These are phyloP conservation scores for Lordiphosa collinella DNA, from an alignment of 1,140 invertebrate genomes.

Conservation along the genomic window DNA sequence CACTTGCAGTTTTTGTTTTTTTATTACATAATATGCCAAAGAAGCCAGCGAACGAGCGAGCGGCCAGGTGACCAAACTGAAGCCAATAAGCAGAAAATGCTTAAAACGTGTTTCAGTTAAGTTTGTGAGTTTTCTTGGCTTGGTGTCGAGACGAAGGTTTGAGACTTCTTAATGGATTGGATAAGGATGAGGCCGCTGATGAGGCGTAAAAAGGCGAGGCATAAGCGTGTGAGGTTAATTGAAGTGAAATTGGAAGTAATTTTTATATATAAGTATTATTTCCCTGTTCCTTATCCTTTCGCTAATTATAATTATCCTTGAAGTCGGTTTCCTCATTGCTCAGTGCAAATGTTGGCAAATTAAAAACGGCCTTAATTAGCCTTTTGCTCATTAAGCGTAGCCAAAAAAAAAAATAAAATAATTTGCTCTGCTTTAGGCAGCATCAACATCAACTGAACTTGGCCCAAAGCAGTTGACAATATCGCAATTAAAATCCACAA, in stretches of 20 bases:
- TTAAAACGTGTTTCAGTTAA: constrained; percentile 64
- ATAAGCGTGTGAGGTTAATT: constrained; percentile 48
- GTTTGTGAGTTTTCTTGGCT: constrained; percentile 6
- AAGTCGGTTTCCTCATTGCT: constrained; percentile 34
- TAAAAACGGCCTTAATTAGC: constrained; percentile 67
- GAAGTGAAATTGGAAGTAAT: too few species aligned
- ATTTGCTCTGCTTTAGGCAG: constrained; percentile 43
- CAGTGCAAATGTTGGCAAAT: constrained; percentile 49
- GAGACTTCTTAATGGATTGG: constrained; percentile 63
- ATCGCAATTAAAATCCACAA: constrained; percentile 14
- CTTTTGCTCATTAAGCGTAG: constrained; percentile 69
- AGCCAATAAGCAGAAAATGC: constrained; percentile 65
- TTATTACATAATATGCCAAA: constrained; percentile 66
- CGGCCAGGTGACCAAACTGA: constrained; percentile 55
- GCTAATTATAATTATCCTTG: constrained; percentile 32
- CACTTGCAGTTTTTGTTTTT: constrained; percentile 33
- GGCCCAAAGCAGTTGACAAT: constrained; percentile 63
- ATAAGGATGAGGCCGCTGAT: constrained; percentile 25
- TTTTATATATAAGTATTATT: too few species aligned
- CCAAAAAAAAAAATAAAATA: constrained; percentile 2
- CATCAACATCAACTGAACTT: constrained; percentile 31
- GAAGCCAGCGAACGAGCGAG: constrained; percentile 39
- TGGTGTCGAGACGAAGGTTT: constrained; percentile 4
- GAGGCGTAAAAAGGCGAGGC: constrained; percentile 38
- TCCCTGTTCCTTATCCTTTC: constrained; percentile 25